A percentile compares a stretch with the other conserved stretches of the same genome.
Conservation (phyloP, 2,113 vertebrate genomes). For the Semicossyphus pulcher region DNA sequence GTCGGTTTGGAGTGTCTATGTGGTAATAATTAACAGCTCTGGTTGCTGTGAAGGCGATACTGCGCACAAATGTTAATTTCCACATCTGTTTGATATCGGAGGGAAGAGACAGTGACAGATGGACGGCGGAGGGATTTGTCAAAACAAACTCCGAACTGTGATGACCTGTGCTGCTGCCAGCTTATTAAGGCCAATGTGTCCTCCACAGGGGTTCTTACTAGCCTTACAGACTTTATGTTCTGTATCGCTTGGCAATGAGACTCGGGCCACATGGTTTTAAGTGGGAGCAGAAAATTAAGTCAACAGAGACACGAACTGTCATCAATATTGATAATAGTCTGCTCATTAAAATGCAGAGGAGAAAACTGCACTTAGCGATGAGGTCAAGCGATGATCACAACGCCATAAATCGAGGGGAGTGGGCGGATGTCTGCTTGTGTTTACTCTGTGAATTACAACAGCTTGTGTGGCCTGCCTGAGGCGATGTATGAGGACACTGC, state of each 20-base stretch:
- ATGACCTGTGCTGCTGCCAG: constrained; percentile 37
- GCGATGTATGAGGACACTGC: constrained; percentile 42
- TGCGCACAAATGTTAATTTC: constrained; percentile 62
- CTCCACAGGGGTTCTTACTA: constrained; percentile 35
- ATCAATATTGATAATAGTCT: constrained; percentile 70
- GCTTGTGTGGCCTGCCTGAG: constrained; percentile 43
- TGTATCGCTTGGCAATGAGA: constrained; percentile 25
- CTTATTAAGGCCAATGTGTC: constrained; percentile 46
- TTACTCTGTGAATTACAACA: constrained; percentile 70
- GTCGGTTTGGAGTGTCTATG: constrained; percentile 9
- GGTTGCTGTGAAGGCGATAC: constrained; percentile 39
- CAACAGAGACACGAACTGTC: constrained; percentile 62
- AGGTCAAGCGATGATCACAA: constrained; percentile 71
- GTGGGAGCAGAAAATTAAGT: constrained; percentile 63
- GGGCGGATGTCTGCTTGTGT: constrained; percentile 58
- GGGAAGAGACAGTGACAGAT: constrained; percentile 51
- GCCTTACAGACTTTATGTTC: constrained; percentile 1
- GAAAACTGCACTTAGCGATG: constrained; percentile 62
- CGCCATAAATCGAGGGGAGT: constrained; percentile 66
- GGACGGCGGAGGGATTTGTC: constrained; percentile 49
- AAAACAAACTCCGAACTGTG: constrained; percentile 25
- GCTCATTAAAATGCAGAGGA: constrained; percentile 69
- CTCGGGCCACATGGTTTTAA: constrained; percentile 46
- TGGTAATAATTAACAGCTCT: constrained; percentile 61
- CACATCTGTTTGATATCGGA: constrained; percentile 55